Conservation (phyloP, 2,113 vertebrate genomes). For the Gavialis gangeticus region DNA sequence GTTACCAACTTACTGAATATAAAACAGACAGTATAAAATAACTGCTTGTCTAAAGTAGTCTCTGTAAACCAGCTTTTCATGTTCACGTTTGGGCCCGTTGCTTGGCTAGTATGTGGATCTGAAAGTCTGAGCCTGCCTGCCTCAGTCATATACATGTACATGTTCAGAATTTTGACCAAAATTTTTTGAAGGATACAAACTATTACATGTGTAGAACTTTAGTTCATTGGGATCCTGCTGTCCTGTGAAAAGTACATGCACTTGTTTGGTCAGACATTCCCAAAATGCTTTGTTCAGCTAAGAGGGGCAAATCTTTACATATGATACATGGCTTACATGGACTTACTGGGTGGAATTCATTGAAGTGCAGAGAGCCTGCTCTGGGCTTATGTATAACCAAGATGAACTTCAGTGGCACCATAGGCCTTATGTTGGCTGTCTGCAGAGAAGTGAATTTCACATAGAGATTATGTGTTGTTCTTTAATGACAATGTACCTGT, state of each 20-base stretch:
- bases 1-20: not conserved
- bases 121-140: fast-evolving
- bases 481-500: too few relatives aligned
- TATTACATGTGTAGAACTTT: fast-evolving
- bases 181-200: fast-evolving
- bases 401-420: not conserved
- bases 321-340: not conserved
- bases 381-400: fast-evolving
- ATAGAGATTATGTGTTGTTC: not conserved
- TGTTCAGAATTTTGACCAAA: not conserved
- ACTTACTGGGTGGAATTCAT: not conserved
- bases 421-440: not conserved
- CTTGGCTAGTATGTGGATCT: fast-evolving
- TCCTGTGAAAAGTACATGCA: fast-evolving
- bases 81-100: fast-evolving
- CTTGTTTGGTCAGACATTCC: not conserved
- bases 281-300: not conserved
- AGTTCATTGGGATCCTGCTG: not conserved
- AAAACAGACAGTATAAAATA: not conserved
- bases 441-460: not conserved
- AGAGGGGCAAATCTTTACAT: fast-evolving
- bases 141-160: fast-evolving
- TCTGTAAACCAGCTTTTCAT: not conserved
- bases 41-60: not conserved
- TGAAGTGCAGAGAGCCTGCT: fast-evolving